Evolutionary conservation across 2,797 vertebrate genomes (phyloP).

Genomic region (Erethizon dorsatum): DNA sequence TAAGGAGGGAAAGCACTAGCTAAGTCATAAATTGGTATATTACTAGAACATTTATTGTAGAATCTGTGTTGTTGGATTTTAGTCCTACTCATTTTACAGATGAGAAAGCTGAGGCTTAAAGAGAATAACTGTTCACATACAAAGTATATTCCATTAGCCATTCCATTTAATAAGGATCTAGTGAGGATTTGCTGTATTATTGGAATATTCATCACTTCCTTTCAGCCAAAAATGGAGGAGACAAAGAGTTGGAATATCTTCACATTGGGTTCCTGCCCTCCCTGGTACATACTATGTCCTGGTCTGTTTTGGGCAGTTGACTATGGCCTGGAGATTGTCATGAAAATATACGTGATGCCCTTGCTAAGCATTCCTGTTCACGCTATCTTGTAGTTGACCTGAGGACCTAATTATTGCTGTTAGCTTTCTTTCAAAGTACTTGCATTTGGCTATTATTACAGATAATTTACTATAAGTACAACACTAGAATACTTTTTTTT

Average conservation of each 20-base stretch:
- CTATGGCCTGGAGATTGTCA: accelerated
- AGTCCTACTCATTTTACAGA: neutral
- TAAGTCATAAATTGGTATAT: neutral
- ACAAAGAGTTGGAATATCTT: neutral
- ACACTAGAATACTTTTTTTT: neutral
- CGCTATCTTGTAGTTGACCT: neutral
- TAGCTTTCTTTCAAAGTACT: neutral
- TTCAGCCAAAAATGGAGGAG: neutral
- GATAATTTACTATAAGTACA: neutral
- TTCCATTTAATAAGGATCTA: neutral
- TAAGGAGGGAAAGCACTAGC: neutral
- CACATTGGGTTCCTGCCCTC: neutral
- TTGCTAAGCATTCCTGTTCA: neutral
- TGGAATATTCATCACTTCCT: neutral
- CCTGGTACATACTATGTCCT: accelerated
- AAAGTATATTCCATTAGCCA: neutral
- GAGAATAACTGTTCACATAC: neutral
- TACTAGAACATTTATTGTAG: neutral
- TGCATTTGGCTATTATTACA: neutral
- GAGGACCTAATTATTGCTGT: neutral
- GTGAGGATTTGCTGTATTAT: neutral
- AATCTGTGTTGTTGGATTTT: neutral
- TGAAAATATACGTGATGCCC: neutral
- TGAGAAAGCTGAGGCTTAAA: neutral
- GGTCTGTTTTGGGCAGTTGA: neutral